Conservation (phyloP, 2,797 vertebrate species). For the Hippopotamyrus pictus region DNA sequence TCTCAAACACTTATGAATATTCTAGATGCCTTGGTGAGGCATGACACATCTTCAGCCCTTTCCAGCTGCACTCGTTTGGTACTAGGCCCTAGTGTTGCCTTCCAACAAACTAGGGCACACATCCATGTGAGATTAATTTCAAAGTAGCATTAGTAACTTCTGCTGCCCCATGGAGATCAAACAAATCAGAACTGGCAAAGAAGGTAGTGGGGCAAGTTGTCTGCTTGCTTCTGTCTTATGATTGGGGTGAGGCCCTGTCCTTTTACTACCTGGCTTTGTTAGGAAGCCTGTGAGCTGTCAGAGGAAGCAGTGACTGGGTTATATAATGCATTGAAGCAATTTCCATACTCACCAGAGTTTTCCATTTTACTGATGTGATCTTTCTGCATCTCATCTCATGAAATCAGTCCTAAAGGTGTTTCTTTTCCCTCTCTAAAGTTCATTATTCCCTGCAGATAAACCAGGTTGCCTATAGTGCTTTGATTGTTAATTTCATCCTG, state of each 20-base stretch:
- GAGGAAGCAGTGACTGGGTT: constrained; percentile 13
- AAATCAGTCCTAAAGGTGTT: background rate
- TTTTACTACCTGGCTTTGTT: constrained; percentile 16
- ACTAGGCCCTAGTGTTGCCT: background rate
- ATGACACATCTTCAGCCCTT: background rate
- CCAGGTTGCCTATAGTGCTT: background rate
- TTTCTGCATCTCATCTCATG: background rate
- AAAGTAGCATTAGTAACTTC: background rate
- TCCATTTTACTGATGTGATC: background rate
- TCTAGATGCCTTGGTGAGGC: background rate
- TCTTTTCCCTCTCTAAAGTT: background rate
- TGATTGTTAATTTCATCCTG: background rate
- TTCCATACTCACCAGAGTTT: background rate
- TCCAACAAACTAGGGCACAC: background rate
- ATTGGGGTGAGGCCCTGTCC: background rate
- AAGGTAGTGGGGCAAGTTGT: background rate
- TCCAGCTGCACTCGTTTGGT: background rate
- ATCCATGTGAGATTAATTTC: background rate
- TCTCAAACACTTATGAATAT: constrained; percentile 3
- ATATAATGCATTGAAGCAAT: constrained; percentile 17
- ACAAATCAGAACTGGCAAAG: background rate
- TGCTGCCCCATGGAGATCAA: background rate
- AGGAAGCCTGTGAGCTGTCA: background rate
- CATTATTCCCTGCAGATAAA: background rate
- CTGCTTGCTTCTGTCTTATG: background rate